Evolutionary conservation across 2,113 vertebrate genomes (phyloP).

Genomic region (Ancistrus triradiatus): DNA sequence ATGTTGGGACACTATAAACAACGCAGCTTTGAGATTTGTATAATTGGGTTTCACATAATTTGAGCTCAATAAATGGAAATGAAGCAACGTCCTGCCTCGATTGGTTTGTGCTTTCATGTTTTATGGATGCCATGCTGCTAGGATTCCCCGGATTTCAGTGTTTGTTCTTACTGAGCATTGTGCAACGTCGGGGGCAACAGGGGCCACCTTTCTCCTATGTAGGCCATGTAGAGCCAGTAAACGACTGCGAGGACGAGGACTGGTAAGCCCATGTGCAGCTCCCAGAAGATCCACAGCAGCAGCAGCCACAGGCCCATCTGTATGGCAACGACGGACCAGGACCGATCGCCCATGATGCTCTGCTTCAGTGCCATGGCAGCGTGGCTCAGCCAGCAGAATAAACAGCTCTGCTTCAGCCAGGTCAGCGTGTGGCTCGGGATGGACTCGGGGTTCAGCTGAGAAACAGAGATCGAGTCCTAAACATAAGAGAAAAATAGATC

Average conservation of each 20-base stretch:
- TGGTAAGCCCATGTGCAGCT: constrained; percentile 37
- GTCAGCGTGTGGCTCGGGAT: neutral
- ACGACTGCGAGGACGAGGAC: constrained; percentile 44
- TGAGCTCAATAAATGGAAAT: constrained; percentile 71
- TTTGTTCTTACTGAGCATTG: too few relatives aligned
- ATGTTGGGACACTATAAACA: constrained; percentile 54
- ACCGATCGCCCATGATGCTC: neutral
- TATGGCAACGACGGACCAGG: constrained; percentile 16
- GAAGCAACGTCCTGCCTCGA: constrained; percentile 44
- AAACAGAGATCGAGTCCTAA: too few relatives aligned
- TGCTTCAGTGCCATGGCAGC: too few relatives aligned
- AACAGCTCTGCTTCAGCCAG: constrained; percentile 9
- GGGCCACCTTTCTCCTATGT: constrained; percentile 1
- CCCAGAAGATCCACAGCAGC: constrained; percentile 40
- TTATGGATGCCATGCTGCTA: too few relatives aligned
- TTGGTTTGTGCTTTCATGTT: neutral
- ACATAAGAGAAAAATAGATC: too few relatives aligned
- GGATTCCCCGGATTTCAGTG: too few relatives aligned
- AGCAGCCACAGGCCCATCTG: constrained; percentile 38
- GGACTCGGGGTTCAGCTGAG: neutral
- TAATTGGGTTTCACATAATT: constrained; percentile 69
- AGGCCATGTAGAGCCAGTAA: constrained; percentile 29
- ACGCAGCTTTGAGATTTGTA: constrained; percentile 74
- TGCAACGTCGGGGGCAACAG: neutral
- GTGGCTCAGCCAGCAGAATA: constrained; percentile 23